phyloP scores from a whole-genome alignment of 2,797 vertebrate genomes.

The Pachyuromys duprasi region DNA sequence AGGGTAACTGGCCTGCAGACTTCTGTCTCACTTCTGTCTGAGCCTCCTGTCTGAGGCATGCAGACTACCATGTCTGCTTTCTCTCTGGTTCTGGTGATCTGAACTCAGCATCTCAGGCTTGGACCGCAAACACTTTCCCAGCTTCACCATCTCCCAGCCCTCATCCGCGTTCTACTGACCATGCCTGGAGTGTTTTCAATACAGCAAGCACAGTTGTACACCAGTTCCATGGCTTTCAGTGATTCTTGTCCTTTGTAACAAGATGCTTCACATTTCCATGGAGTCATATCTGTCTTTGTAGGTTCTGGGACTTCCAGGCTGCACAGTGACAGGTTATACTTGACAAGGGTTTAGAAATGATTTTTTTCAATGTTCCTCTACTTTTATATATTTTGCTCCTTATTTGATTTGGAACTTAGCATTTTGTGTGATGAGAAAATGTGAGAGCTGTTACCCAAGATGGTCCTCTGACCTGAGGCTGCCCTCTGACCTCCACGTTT shows the following conservation, averaged over 20 bases:
- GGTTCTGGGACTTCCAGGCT: neutral
- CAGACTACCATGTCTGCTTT: neutral
- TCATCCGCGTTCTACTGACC: neutral
- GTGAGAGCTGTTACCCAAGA: neutral
- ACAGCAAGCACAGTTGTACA: neutral
- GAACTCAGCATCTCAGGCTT: neutral
- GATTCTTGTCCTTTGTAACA: neutral
- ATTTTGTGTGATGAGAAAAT: neutral
- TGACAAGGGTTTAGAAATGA: neutral
- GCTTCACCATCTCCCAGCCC: neutral
- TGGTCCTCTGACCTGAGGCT: neutral
- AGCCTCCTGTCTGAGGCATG: neutral
- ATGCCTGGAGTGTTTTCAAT: neutral
- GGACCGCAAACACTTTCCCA: neutral
- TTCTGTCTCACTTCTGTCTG: neutral
- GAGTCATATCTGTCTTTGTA: neutral
- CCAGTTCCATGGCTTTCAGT: neutral
- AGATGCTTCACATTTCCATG: neutral
- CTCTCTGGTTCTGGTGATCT: neutral
- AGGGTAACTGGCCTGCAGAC: neutral
- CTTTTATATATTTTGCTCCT: neutral
- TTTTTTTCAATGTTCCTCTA: neutral
- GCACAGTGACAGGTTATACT: too few species aligned
- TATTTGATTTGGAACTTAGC: slow-evolving; percentile 7
- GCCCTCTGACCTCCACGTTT: neutral